A percentile compares a stretch with the other conserved stretches of the same genome.
These are phyloP conservation scores for Neostethus bicornis DNA, from an alignment of 2,797 vertebrate species.

Conservation along the genomic window DNA sequence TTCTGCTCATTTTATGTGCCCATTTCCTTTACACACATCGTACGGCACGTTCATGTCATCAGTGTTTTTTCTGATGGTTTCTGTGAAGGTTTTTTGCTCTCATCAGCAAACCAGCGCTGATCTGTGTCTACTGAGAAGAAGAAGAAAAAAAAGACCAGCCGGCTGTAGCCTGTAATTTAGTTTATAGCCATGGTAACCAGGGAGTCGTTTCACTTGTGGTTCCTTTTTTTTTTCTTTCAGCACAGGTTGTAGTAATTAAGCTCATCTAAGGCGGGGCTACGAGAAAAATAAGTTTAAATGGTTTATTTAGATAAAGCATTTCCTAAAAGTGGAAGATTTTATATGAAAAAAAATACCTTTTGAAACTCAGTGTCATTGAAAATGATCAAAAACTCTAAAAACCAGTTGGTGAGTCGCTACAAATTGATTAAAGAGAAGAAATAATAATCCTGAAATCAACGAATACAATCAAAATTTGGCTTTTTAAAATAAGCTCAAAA, in stretches of 20 bases:
- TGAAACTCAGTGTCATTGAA: no score
- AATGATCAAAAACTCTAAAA: no score
- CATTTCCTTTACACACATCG: slow-evolving; percentile 41
- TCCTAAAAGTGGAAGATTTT: not conserved
- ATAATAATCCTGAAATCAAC: no score
- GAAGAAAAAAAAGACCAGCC: slow-evolving; percentile 58
- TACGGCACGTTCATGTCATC: slow-evolving; percentile 34
- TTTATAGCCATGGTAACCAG: slow-evolving; percentile 46
- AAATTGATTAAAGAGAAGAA: no score
- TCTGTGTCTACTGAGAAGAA: slow-evolving; percentile 44
- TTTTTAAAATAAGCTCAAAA: no score
- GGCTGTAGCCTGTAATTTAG: slow-evolving; percentile 66
- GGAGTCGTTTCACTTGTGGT: slow-evolving; percentile 67
- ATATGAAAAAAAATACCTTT: not conserved
- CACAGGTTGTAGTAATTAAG: slow-evolving; percentile 47
- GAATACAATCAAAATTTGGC: no score
- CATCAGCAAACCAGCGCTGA: slow-evolving; percentile 48
- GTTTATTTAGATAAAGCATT: slow-evolving; percentile 13
- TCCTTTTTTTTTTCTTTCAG: slow-evolving; percentile 33
- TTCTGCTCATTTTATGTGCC: slow-evolving; percentile 40
- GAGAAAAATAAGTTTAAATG: slow-evolving; percentile 17
- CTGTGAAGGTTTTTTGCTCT: slow-evolving; percentile 38
- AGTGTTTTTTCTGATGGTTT: slow-evolving; percentile 32
- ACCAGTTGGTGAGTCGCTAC: no score
- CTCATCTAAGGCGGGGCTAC: slow-evolving; percentile 23